Conservation (phyloP, 2,888 invertebrate genomes). For the Caenorhabditis sp. region DNA sequence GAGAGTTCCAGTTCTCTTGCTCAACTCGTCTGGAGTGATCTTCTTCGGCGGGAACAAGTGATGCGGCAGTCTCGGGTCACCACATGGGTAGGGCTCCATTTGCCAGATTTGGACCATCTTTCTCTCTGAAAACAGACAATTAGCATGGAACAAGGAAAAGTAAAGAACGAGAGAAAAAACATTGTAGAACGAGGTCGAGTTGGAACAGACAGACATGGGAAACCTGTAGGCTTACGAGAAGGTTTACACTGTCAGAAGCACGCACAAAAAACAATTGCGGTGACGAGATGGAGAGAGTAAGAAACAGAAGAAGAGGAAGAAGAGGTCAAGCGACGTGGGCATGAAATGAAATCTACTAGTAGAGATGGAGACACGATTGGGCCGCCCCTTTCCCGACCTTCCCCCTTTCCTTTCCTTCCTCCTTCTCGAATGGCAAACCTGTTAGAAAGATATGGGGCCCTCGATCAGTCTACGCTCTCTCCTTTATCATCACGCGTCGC, state of each 20-base stretch:
- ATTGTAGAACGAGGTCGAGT: constrained; percentile 2
- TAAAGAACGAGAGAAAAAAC: not conserved
- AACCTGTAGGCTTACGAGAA: constrained; percentile 31
- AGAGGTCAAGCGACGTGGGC: constrained; percentile 9
- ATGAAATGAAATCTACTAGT: constrained; percentile 15
- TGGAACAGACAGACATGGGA: not conserved
- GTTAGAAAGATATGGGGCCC: constrained; percentile 7
- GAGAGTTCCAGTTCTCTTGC: constrained; percentile 90
- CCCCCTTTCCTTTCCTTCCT: constrained; percentile 15
- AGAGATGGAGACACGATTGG: constrained; percentile 3
- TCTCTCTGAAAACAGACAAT: not conserved
- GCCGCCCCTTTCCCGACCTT: constrained; percentile 23
- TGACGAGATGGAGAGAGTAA: not conserved
- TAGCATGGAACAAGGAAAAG: not conserved
- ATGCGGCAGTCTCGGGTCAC: constrained; percentile 92
- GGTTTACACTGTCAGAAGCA: constrained; percentile 8
- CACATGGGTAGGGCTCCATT: constrained; percentile 88
- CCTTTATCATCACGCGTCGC: constrained; percentile 46
- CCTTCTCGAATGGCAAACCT: constrained; percentile 41
- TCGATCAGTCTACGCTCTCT: constrained; percentile 10
- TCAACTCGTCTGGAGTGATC: constrained; percentile 88
- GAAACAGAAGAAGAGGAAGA: constrained; percentile 7
- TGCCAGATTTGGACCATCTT: constrained; percentile 93
- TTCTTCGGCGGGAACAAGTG: constrained; percentile 89
- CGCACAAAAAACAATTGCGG: constrained; percentile 10